phyloP scores from a whole-genome alignment of 1,140 invertebrate species.

The Drosophila nikananu region DNA sequence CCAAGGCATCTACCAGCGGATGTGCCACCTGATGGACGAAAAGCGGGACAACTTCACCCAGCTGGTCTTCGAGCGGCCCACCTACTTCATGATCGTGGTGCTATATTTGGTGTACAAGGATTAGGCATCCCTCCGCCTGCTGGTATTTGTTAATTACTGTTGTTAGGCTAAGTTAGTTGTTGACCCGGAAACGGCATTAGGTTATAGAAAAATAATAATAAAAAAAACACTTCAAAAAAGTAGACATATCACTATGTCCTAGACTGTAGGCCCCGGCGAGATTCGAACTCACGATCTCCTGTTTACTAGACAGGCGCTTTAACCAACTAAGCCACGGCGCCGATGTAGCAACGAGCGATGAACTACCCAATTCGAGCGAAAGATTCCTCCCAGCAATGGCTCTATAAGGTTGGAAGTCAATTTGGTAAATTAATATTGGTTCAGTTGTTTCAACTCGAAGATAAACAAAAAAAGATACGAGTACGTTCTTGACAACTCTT shows the following conservation, averaged over 20 bases:
- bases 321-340: constrained; percentile 88
- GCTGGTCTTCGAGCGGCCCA: constrained; percentile 77
- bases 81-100: constrained; percentile 81
- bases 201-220: constrained; percentile 4
- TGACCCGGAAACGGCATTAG: constrained; percentile 3
- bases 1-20: constrained; percentile 77
- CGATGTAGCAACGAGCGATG: constrained; percentile 20
- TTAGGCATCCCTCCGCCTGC: constrained; percentile 14
- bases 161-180: constrained; percentile 29
- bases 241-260: background rate
- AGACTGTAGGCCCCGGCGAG: constrained; percentile 86
- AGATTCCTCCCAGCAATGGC: fast-evolving
- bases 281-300: constrained; percentile 88
- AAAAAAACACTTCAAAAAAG: background rate
- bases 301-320: constrained; percentile 89
- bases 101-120: constrained; percentile 81
- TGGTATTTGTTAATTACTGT: constrained; percentile 27
- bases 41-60: constrained; percentile 81
- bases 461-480: constrained; percentile 4
- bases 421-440: constrained; percentile 55
- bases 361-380: constrained; percentile 36
- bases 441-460: constrained; percentile 38
- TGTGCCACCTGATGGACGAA: constrained; percentile 81
- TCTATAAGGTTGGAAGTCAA: constrained; percentile 9
- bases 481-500: background rate